Evolutionary conservation across 2,888 invertebrate species (phyloP).

Genomic region (Eupithecia tripunctaria): DNA sequence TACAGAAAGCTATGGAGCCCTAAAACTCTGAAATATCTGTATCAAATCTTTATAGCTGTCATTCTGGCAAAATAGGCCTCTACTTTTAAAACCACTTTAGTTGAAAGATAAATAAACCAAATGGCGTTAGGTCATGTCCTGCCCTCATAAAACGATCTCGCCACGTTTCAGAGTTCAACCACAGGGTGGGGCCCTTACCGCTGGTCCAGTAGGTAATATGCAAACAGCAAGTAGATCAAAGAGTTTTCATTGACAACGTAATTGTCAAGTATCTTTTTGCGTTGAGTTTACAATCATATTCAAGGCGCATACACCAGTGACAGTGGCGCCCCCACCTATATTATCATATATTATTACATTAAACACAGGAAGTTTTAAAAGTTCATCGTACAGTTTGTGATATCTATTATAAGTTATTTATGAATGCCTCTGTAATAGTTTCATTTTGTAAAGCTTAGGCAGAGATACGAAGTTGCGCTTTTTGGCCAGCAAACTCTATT

Average conservation of each 20-base stretch:
- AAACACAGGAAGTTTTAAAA: too few species aligned
- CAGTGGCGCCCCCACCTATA: too few species aligned
- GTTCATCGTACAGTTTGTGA: too few species aligned
- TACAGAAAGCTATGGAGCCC: neutral
- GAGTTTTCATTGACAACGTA: neutral
- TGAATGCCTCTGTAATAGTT: too few species aligned
- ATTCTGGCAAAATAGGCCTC: slow-evolving; percentile 17
- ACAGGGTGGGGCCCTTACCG: slow-evolving; percentile 15
- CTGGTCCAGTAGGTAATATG: slow-evolving; percentile 10
- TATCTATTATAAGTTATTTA: too few species aligned
- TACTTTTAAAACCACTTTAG: slow-evolving; percentile 29
- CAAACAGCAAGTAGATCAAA: neutral
- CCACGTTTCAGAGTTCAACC: slow-evolving; percentile 26
- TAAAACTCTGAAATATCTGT: neutral
- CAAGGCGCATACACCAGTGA: too few species aligned
- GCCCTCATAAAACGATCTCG: slow-evolving; percentile 31
- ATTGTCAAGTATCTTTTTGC: neutral
- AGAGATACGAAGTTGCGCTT: too few species aligned
- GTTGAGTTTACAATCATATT: neutral
- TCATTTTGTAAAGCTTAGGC: too few species aligned
- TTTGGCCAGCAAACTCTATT: too few species aligned
- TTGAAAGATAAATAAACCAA: slow-evolving; percentile 33
- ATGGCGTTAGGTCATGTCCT: slow-evolving; percentile 36
- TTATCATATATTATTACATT: too few species aligned
- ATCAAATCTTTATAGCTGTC: slow-evolving; percentile 15